Conservation (phyloP, 2,797 vertebrate species). For the Hydrophis major region DNA sequence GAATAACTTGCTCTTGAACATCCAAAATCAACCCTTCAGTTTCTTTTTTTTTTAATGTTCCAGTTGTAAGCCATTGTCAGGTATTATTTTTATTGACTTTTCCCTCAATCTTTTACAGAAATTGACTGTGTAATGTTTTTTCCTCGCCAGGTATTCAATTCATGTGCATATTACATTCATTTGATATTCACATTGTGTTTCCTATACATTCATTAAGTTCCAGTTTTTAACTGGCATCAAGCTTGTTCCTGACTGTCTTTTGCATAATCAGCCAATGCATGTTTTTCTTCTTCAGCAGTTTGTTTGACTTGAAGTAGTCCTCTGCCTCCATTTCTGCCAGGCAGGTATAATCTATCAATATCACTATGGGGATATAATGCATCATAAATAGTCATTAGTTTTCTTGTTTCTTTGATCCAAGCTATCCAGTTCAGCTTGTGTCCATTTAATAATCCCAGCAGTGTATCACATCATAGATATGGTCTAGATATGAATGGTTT, state of each 20-base stretch:
- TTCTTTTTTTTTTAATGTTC: neutral
- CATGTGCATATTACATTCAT: neutral
- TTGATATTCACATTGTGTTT: neutral
- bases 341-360: neutral
- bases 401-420: neutral
- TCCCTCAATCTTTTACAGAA: neutral
- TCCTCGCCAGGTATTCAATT: neutral
- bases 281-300: neutral
- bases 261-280: neutral
- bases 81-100: neutral
- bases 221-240: neutral
- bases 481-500: neutral
- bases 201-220: neutral
- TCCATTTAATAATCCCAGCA: neutral
- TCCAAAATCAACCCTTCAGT: neutral
- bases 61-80: neutral
- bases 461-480: neutral
- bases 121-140: neutral
- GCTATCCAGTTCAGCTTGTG: neutral
- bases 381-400: neutral
- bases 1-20: neutral
- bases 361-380: neutral
- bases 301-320: neutral
- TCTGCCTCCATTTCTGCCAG: neutral
- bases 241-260: neutral